Base-by-base conservation (phyloP, 2,888 invertebrate genomes). In the Polyploca ridens region DNA sequence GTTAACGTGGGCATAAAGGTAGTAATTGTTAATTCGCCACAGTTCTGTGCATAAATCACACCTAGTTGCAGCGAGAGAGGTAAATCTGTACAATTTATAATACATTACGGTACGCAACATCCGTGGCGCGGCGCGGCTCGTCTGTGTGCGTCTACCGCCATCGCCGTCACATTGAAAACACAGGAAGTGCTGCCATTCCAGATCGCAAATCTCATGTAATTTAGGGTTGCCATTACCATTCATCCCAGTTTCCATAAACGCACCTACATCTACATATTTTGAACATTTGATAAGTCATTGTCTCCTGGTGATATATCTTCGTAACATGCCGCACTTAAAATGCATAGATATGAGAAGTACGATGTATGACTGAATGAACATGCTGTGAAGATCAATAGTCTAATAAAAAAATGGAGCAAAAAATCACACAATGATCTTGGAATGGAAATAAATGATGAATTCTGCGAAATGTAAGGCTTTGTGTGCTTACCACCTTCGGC, bases 1-100 rank as follows among this genome's bases (percentile, higher is more conserved):
- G 70, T 70, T 70, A 81, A 82, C 83, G 75, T 84, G 82, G 76
- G 79, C 74, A 81, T 82, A 79, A 78, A 84, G 81, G 80, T 82
- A 75, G 86, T 86, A 87, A 92, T 92, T 90, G 90, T 91, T 87
- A 88, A 91, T 91, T 91, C 89, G 90, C 85, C 86, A 90, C 86
- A 91, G 88, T 87, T 81, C 76, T 79, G 79, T 83, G 81, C 88
- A 90, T 91, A 91, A 91, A 90, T 91, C 90, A 89, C 86, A 85
- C 75, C 88, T 85, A 85, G 85, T 87, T 90, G 85, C 83, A 83
- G 78, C 78, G 69, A 70, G 79, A 82, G 81, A 84, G 77, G 87
- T 83, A 86, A 87, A 87, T 86, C 83, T 85, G 77, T 80, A 86
- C 83, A 87, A 90, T 91, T 91, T 91, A 91, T 88, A 84, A 85